These are phyloP conservation scores for Serrognathus titanus DNA, from an alignment of 2,888 invertebrate species.

Conservation along the genomic window DNA sequence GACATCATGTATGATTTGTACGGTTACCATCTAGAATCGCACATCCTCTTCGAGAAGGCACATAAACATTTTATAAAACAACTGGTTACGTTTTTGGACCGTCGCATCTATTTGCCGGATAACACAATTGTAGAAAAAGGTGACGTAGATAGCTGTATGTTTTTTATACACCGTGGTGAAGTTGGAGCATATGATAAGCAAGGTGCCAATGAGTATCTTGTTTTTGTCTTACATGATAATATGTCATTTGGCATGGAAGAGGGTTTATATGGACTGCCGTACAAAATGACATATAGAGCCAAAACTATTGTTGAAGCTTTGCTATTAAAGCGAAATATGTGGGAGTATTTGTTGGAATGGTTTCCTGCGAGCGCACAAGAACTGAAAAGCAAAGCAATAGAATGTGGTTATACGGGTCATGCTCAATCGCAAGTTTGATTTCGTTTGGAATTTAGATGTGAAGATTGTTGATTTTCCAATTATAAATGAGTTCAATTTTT, in stretches of 20 bases:
- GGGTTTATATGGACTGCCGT: constrained; percentile 24
- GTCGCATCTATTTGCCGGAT: constrained; percentile 52
- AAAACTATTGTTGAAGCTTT: constrained; percentile 24
- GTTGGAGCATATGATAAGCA: constrained; percentile 34
- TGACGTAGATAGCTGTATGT: constrained; percentile 54
- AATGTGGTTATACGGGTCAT: background rate
- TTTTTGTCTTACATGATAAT: constrained; percentile 14
- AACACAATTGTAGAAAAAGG: constrained; percentile 55
- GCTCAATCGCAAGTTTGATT: no score
- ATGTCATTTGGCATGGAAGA: constrained; percentile 30
- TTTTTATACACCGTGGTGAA: constrained; percentile 55
- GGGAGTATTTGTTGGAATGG: constrained; percentile 29
- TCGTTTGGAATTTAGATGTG: no score
- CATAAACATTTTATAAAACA: constrained; percentile 53
- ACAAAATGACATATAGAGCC: constrained; percentile 26
- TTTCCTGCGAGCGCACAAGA: constrained; percentile 31
- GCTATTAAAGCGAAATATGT: constrained; percentile 22
- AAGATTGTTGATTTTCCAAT: no score
- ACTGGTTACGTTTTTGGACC: constrained; percentile 51
- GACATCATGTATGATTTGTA: constrained; percentile 54
- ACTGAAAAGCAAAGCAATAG: constrained; percentile 14
- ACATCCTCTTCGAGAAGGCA: constrained; percentile 51
- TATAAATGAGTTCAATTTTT: no score
- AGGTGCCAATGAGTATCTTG: constrained; percentile 9
- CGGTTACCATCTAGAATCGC: constrained; percentile 51